Evolutionary conservation across 2,797 vertebrate genomes (phyloP).

Genomic region (Paedocypris micromegethes): DNA sequence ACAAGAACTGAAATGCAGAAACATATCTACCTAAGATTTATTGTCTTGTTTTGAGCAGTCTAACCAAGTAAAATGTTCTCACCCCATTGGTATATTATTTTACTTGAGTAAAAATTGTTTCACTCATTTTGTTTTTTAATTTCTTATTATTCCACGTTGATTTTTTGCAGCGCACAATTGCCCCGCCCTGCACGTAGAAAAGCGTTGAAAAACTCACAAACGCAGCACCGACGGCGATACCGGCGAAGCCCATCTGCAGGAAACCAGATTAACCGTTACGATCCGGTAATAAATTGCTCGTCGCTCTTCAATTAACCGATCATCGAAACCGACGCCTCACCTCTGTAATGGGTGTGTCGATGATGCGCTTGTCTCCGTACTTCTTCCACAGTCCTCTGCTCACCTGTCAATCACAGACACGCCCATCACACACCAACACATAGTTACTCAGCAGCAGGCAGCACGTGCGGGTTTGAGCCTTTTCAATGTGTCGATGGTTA

Average conservation of each 20-base stretch:
- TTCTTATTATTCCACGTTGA: too few relatives aligned
- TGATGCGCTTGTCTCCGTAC: constrained; percentile 93
- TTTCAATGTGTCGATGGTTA: too few relatives aligned
- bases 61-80: too few relatives aligned
- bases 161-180: too few relatives aligned
- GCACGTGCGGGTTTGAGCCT: neutral
- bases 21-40: too few relatives aligned
- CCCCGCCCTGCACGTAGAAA: too few relatives aligned
- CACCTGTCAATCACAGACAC: constrained; percentile 65
- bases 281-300: neutral
- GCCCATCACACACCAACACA: neutral
- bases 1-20: too few relatives aligned
- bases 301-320: neutral
- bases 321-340: constrained; percentile 55
- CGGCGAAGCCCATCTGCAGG: constrained; percentile 90
- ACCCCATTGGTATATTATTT: too few relatives aligned
- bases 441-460: too few relatives aligned
- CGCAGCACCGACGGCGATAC: constrained; percentile 93
- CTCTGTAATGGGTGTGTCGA: constrained; percentile 97
- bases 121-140: too few relatives aligned
- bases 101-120: too few relatives aligned
- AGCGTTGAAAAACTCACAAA: constrained; percentile 72
- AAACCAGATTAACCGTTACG: neutral
- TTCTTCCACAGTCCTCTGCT: constrained; percentile 98
- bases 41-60: too few relatives aligned